A percentile compares a stretch with the other conserved stretches of the same genome.
Evolutionary conservation across 2,797 vertebrate species (phyloP).

Genomic region (Sternarchorhynchus goeldii): DNA sequence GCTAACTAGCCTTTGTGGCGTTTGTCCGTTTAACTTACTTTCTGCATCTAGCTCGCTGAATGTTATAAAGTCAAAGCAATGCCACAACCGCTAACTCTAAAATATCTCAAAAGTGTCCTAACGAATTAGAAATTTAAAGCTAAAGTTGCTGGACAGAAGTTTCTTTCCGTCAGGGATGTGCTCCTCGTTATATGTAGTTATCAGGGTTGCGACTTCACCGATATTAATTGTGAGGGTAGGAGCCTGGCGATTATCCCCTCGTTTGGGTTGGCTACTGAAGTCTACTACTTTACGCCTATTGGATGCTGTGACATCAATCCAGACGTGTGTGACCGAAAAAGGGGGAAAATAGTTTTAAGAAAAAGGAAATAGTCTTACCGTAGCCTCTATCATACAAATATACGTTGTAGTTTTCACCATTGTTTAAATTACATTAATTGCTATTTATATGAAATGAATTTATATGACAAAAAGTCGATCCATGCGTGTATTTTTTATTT

Average conservation of each 20-base stretch:
- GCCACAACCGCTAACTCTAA: not conserved
- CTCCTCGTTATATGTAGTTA: too few relatives aligned
- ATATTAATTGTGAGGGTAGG: conserved; percentile 40
- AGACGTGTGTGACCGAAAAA: conserved; percentile 36
- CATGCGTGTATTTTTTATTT: too few relatives aligned
- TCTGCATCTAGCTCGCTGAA: not conserved
- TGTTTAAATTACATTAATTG: too few relatives aligned
- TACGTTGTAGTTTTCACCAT: too few relatives aligned
- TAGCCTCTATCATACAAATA: not conserved
- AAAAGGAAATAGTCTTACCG: not conserved
- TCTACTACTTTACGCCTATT: conserved; percentile 50
- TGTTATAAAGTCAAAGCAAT: not conserved
- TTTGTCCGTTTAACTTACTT: not conserved
- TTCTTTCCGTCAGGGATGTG: not conserved
- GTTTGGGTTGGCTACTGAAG: conserved; percentile 63
- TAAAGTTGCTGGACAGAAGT: not conserved
- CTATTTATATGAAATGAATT: too few relatives aligned
- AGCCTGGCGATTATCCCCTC: conserved; percentile 46
- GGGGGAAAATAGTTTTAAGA: not conserved
- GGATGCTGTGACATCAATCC: conserved; percentile 61
- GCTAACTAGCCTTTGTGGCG: not conserved
- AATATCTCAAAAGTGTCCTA: not conserved
- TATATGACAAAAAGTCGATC: too few relatives aligned
- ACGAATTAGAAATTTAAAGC: not conserved
- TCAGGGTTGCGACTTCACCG: too few relatives aligned